A percentile compares a stretch with the other conserved stretches of the same genome.
Evolutionary conservation across 2,888 invertebrate genomes (phyloP).

Genomic region (Xylota sylvarum): DNA sequence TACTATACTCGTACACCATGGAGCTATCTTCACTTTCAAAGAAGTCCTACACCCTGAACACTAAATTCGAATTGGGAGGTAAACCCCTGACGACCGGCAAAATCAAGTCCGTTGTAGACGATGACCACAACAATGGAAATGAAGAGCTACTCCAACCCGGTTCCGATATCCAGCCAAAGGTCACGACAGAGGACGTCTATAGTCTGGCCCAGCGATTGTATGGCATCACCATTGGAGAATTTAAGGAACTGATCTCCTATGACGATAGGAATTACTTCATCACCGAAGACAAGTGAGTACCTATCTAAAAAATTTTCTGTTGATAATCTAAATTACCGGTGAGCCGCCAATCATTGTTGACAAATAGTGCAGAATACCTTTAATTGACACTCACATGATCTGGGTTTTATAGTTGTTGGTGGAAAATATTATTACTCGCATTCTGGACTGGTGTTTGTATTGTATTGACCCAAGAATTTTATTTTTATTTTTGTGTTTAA

Average conservation of each 20-base stretch:
- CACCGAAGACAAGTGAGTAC: conserved; percentile 83
- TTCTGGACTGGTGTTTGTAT: neutral
- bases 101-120: conserved; percentile 37
- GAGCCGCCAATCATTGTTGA: neutral
- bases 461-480: neutral
- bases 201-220: conserved; percentile 83
- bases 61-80: conserved; percentile 80
- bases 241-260: conserved; percentile 83
- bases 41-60: conserved; percentile 83
- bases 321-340: neutral
- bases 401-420: conserved; percentile 12
- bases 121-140: neutral
- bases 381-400: conserved; percentile 46
- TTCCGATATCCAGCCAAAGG: conserved; percentile 83
- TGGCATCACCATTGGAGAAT: conserved; percentile 82
- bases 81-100: conserved; percentile 65
- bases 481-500: neutral
- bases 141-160: conserved; percentile 82
- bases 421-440: too few species aligned
- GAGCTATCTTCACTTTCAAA: conserved; percentile 82
- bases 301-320: neutral
- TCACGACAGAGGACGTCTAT: conserved; percentile 81
- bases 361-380: neutral
- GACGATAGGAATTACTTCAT: conserved; percentile 84
- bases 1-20: conserved; percentile 80